Conservation (phyloP, 2,888 invertebrate species). For the Erynnis tages region DNA sequence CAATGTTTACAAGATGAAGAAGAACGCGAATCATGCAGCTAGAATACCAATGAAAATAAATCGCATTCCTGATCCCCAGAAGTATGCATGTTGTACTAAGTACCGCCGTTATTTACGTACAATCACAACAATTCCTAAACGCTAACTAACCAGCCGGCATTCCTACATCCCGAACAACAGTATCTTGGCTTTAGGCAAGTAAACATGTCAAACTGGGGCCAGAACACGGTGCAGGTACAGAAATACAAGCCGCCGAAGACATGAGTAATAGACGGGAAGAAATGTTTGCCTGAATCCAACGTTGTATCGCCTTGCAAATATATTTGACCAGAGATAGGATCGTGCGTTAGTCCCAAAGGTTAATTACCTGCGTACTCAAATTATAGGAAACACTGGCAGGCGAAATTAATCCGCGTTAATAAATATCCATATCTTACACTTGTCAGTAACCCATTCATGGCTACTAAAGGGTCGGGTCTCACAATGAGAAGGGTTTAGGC, state of each 20-base stretch:
- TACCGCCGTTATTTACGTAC: no score
- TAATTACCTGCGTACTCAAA: slow-evolving; percentile 4
- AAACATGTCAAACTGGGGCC: slow-evolving; percentile 10
- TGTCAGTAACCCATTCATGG: no score
- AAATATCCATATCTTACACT: no score
- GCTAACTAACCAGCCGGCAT: background rate
- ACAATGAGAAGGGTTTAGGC: no score
- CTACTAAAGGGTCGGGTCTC: no score
- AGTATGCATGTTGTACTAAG: no score
- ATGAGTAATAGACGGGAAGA: slow-evolving; percentile 15
- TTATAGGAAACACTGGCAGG: no score
- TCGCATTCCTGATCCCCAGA: no score
- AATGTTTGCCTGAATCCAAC: slow-evolving; percentile 9
- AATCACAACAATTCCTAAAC: background rate
- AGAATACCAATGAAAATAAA: no score
- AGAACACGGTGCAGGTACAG: slow-evolving; percentile 8
- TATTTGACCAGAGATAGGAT: slow-evolving; percentile 10
- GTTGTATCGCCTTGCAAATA: slow-evolving; percentile 13
- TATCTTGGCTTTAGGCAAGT: slow-evolving; percentile 7
- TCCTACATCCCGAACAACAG: background rate
- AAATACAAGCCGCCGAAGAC: slow-evolving; percentile 18
- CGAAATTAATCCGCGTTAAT: no score
- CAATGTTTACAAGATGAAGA: no score
- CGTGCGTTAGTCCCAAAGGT: slow-evolving; percentile 5
- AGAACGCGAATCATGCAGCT: no score